Evolutionary conservation across 2,888 invertebrate genomes (phyloP), one percentile per base, ranked within the genome.

Genomic region (Heliconius ismenius): DNA sequence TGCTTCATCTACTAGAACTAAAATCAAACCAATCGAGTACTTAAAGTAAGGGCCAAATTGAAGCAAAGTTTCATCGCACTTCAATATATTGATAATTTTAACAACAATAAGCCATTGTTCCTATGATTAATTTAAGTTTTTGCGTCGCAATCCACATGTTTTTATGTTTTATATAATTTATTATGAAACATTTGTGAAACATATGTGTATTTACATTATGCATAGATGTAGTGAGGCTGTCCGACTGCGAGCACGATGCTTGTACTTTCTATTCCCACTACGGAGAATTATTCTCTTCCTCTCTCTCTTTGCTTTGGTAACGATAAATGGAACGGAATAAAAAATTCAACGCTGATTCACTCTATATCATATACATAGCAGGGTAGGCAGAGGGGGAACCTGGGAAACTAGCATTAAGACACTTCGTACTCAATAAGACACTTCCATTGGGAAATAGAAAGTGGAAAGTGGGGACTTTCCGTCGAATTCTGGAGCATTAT

Each of bases 21-120:
- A 1, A 24, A 24, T 11, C 24, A 60, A 60, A 24, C 13, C 0
- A 68, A 69, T 54, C 49, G 69, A 69, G 28, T 69, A 28, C 11
- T 21, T 11, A 28, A n/a, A 60, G 62, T 73, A 73, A 36, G 39
- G 36, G 60, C 15, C 36, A 72, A 18, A 26, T 43, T 49, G 11
- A n/a, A 72, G n/a, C 10, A 18, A 32, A 62, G 69, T 78, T 77
- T 79, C 79, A 76, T 80, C 75, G 76, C 79, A 79, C 75, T 78
- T 77, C 69, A 77, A 73, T 76, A 70, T 79, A 80, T 82, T 83
- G 81, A 82, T 83, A 83, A 79, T 81, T 80, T 78, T 75, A 78
- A 81, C 82, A 84, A 87, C 83, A 88, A 87, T 85, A 86, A 83
- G 82, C 86, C 85, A 88, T 88, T 88, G 88, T 88, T 65, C 65